Conservation (phyloP, 2,888 invertebrate species). For the Drosophila mettleri region DNA sequence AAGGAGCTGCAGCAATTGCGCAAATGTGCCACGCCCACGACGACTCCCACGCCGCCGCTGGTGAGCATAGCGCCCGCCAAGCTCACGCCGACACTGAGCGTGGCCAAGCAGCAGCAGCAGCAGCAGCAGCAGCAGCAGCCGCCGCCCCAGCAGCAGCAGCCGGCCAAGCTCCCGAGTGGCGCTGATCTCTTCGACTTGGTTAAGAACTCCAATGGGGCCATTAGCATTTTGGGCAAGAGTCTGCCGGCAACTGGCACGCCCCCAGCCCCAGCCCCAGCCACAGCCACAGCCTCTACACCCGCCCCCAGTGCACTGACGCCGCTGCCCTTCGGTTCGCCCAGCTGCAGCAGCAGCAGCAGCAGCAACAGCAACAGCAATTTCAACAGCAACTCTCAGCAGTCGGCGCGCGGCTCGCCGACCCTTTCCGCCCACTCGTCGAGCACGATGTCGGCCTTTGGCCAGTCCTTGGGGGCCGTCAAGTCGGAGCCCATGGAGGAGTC, state of each 20-base stretch:
- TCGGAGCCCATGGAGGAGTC: conserved; percentile 74
- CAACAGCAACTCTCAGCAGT: conserved; percentile 41
- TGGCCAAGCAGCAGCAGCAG: conserved; percentile 45
- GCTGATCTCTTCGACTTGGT: conserved; percentile 83
- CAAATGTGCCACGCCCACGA: conserved; percentile 48
- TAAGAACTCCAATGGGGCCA: conserved; percentile 82
- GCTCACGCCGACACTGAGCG: conserved; percentile 57
- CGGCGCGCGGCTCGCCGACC: conserved; percentile 55
- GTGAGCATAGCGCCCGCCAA: conserved; percentile 79
- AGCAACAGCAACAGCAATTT: conserved; percentile 12
- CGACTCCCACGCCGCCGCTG: conserved; percentile 77
- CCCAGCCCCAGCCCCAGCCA: no score
- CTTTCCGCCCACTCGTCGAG: conserved; percentile 57
- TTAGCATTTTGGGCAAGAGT: conserved; percentile 65
- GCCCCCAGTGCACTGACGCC: conserved; percentile 32
- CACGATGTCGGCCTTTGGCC: conserved; percentile 67
- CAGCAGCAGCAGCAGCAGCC: conserved; percentile 26
- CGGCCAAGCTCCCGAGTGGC: conserved; percentile 54
- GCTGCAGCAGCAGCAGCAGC: conserved; percentile 58
- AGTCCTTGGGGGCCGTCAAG: conserved; percentile 66
- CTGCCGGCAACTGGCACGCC: background rate
- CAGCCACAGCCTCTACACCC: background rate
- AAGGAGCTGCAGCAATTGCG: conserved; percentile 63
- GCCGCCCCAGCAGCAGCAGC: conserved; percentile 25
- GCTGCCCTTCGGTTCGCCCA: conserved; percentile 63